Evolutionary conservation across 2,113 vertebrate species (phyloP), one percentile per base, ranked within the genome.

Genomic region (Bombycilla garrulus): DNA sequence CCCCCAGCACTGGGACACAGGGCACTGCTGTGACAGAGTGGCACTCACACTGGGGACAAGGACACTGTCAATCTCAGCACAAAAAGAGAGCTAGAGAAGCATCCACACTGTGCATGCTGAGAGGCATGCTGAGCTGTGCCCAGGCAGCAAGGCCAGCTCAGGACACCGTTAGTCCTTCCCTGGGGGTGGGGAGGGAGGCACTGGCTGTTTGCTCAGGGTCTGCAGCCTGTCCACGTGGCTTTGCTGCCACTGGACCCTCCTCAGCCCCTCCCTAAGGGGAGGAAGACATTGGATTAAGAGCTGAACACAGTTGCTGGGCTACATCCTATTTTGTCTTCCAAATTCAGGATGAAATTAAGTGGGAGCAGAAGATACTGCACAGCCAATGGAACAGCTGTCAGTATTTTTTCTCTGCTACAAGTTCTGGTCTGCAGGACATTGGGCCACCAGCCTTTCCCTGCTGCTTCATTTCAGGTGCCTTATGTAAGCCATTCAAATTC

Each of bases 111-210:
- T 29, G 51, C 85, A 15, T 10, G 21, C 44, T 36, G 51, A 71
- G 74, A 61, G 70, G 56, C 4, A n/a, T n/a, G n/a, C 66, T 22
- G 3, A 61, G 38, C 82, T 18, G 23, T 82, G 70, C 51, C 31
- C 47, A 25, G 4, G 8, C 40, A 56, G 50, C 51, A 29, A 60
- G 36, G 50, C 50, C 69, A 92, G 69, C 70, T 78, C 70, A 79
- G 56, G 73, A 78, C 66, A 44, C 40, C 1, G 0, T 38, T 1
- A 44, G 44, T 8, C 5, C 54, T 18, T 38, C 0, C 5, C 51
- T 38, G 47, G 29, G 53, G 44, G 6, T 31, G 24, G 33, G 23
- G 42, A 57, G 21, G 25, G 42, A 42, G 26, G 22, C 14, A 38
- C 50, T 42, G 51, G 24, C 48, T 60, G 8, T 15, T 50, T 48